Evolutionary conservation across 2,113 vertebrate genomes (phyloP), one percentile per base, ranked within the genome.

Genomic region (Oreocharis arfaki): DNA sequence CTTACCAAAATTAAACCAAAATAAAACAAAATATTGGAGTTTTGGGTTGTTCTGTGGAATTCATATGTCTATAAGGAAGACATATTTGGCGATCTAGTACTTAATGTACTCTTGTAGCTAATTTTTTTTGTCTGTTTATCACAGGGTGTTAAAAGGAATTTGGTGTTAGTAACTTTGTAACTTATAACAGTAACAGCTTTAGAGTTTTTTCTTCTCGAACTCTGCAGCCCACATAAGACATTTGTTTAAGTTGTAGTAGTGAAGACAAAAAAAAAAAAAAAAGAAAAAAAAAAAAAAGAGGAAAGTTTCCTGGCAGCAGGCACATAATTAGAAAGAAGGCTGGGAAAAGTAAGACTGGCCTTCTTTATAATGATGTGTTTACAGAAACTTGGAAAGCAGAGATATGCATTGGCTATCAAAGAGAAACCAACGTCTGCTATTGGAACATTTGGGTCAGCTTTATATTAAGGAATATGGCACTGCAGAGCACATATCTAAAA

Each of bases 341-440:
- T 95, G 91, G 76, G 90, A 73, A 89, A 94, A 49, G 77, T 84
- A 90, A 87, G 77, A 30, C 83, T 93, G 93, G 89, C 89, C 84
- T 95, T 94, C 79, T 55, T 92, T 79, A 71, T 96, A 91, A 94
- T 94, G 94, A 97, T 91, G 96, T 96, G 95, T 96, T 97, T 96
- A 97, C 94, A 97, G 97, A 98, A 98, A 97, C 89, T 97, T 97
- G 95, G 96, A 98, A 96, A 68, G 96, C 49, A 71, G 90, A 95
- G 91, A 95, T 94, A 95, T 79, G 89, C 84, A 77, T 91, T 96
- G 95, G 97, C 96, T 96, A 96, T 97, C 95, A 93, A 94, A 95
- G 81, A 93, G 84, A 96, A 95, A 87, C 95, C 95, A 96, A 64
- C 13, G 57, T 91, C 90, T 96, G 93, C 88, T 94, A 49, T 50